Percentiles rank a stretch among this genome's conserved stretches.
These are phyloP conservation scores for Diaphora mendica DNA, from an alignment of 2,888 invertebrate species.

Conservation along the genomic window DNA sequence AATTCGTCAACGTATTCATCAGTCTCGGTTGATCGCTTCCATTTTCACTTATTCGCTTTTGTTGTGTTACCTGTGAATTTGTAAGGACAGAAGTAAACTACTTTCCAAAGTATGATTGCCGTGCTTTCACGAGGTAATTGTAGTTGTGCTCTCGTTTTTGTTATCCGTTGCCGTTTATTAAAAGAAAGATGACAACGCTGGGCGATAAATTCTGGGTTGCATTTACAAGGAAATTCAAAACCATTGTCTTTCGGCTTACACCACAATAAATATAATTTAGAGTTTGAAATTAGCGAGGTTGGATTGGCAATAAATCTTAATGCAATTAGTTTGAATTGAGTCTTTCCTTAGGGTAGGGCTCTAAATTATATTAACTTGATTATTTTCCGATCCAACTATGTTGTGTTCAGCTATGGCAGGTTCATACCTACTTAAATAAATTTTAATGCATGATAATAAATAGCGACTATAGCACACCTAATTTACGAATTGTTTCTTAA, in stretches of 20 bases:
- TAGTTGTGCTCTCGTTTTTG: conserved; percentile 74
- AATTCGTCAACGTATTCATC: conserved; percentile 27
- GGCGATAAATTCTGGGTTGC: conserved; percentile 34
- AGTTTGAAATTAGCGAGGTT: not conserved
- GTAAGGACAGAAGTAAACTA: conserved; percentile 73
- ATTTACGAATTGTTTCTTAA: not conserved
- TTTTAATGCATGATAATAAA: not conserved
- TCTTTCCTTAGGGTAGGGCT: not conserved
- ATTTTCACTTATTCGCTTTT: conserved; percentile 56
- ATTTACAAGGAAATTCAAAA: conserved; percentile 27
- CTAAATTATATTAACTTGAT: too few relatives aligned
- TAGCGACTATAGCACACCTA: not conserved
- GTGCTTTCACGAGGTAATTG: conserved; percentile 78
- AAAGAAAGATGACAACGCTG: conserved; percentile 44
- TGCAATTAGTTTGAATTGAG: not conserved
- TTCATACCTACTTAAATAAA: too few relatives aligned
- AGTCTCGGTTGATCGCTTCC: conserved; percentile 50
- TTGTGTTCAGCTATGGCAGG: too few relatives aligned
- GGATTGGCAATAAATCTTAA: not conserved
- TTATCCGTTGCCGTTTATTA: conserved; percentile 64
- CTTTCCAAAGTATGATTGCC: conserved; percentile 78
- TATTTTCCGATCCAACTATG: too few relatives aligned
- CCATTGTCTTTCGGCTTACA: not conserved
- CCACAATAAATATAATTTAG: not conserved
- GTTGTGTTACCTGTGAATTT: conserved; percentile 57